A percentile compares a stretch with the other conserved stretches of the same genome.
Conservation (phyloP, 2,797 vertebrate species). For the Oryzias sinensis region DNA sequence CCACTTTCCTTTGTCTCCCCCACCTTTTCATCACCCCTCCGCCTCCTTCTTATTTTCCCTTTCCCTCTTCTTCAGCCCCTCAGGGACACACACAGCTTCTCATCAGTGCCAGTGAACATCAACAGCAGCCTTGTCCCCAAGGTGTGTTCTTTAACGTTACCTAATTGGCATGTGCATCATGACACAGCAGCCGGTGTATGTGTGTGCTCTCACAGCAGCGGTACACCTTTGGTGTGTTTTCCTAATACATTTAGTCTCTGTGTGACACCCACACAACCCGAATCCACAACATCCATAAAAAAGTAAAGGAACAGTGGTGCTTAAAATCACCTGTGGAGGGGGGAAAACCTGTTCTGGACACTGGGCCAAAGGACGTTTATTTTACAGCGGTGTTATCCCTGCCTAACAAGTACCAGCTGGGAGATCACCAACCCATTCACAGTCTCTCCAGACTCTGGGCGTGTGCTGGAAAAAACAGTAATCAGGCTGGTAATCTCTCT, state of each 20-base stretch:
- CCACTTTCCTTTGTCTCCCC: slow-evolving; percentile 33
- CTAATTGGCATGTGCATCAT: slow-evolving; percentile 66
- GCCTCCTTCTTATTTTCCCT: slow-evolving; percentile 30
- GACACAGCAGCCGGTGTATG: slow-evolving; percentile 38
- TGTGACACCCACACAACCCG: slow-evolving; percentile 38
- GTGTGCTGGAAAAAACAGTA: slow-evolving; percentile 23
- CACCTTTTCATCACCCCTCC: slow-evolving; percentile 36
- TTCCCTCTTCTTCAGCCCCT: slow-evolving; percentile 23
- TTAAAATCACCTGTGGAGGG: background rate
- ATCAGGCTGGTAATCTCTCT: slow-evolving; percentile 15
- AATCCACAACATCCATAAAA: slow-evolving; percentile 7
- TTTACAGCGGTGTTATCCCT: slow-evolving; percentile 31
- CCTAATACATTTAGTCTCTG: slow-evolving; percentile 32
- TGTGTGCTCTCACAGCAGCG: slow-evolving; percentile 37
- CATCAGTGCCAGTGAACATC: slow-evolving; percentile 52
- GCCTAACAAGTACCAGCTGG: slow-evolving; percentile 50
- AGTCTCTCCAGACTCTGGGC: slow-evolving; percentile 24
- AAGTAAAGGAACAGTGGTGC: slow-evolving; percentile 8
- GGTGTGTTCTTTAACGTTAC: slow-evolving; percentile 60
- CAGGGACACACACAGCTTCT: slow-evolving; percentile 47
- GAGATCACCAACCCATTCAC: slow-evolving; percentile 15
- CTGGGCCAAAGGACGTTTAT: slow-evolving; percentile 31
- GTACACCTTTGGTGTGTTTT: slow-evolving; percentile 23
- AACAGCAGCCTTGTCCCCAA: slow-evolving; percentile 54
- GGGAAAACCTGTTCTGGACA: slow-evolving; percentile 29